Conservation (phyloP, 2,797 vertebrate species). For the Aeoliscus strigatus region DNA sequence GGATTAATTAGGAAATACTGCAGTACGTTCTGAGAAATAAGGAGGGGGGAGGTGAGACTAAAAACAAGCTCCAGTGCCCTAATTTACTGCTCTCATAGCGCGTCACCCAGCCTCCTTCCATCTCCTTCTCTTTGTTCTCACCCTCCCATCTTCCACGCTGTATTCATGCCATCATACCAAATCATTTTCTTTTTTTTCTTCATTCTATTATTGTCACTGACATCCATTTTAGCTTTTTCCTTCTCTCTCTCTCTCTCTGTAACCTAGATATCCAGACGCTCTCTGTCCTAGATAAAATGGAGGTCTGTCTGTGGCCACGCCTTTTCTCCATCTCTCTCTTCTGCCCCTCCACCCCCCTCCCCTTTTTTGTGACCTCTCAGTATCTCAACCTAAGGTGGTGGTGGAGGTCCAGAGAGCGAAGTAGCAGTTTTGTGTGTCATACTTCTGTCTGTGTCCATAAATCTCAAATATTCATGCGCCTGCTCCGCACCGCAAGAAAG, state of each 20-base stretch:
- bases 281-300: slow-evolving; percentile 46
- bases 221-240: slow-evolving; percentile 11
- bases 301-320: slow-evolving; percentile 42
- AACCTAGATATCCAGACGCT: slow-evolving; percentile 32
- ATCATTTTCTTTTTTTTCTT: slow-evolving; percentile 13
- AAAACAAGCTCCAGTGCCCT: slow-evolving; percentile 55
- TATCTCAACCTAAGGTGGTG: slow-evolving; percentile 9
- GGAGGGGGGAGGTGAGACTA: slow-evolving; percentile 9
- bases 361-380: slow-evolving; percentile 22
- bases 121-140: slow-evolving; percentile 39
- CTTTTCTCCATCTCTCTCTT: slow-evolving; percentile 19
- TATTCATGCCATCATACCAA: slow-evolving; percentile 23
- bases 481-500: slow-evolving; percentile 30
- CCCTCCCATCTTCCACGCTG: slow-evolving; percentile 18
- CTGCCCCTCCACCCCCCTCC: slow-evolving; percentile 1
- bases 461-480: slow-evolving; percentile 69
- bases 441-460: slow-evolving; percentile 51
- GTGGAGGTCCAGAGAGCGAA: slow-evolving; percentile 16
- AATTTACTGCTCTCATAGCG: slow-evolving; percentile 55
- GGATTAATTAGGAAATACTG: slow-evolving; percentile 51
- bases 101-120: slow-evolving; percentile 27
- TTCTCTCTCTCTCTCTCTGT: slow-evolving; percentile 6
- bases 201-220: slow-evolving; percentile 5
- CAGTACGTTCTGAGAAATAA: slow-evolving; percentile 42
- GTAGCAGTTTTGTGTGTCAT: slow-evolving; percentile 14